Base-by-base conservation (phyloP, 2,888 invertebrate genomes). In the Petrophora chlorosata region DNA sequence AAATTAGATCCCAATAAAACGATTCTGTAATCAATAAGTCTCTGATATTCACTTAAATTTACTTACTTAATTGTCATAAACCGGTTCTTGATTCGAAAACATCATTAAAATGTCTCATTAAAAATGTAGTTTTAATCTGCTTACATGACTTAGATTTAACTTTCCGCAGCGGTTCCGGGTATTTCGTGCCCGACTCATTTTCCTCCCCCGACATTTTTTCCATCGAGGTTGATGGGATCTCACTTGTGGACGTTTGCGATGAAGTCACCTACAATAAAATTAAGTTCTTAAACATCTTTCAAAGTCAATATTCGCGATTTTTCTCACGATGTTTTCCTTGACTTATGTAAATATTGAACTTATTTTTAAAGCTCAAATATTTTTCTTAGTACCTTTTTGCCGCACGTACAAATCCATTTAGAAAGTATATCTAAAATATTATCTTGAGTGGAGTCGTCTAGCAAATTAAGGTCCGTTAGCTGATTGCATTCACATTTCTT, bases 311-410 rank as follows among this genome's bases (percentile, higher is more conserved):
- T n/a, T n/a, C n/a, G n/a, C n/a, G n/a, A n/a, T n/a, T n/a, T n/a
- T n/a, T n/a, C n/a, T n/a, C n/a, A n/a, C n/a, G n/a, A n/a, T n/a
- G n/a, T n/a, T n/a, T n/a, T n/a, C n/a, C 25, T 25, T 25, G 10
- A 25, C 9, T 22, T 7, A 30, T 5, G 19, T 14, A 15, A n/a
- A 19, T 17, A 10, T 23, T 23, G 1, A 14, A 9, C 3, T 28
- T 10, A 15, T 29, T 17, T 7, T 19, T 19, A 19, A 5, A 2
- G 19, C 19, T n/a, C n/a, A n/a, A n/a, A n/a, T n/a, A n/a, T n/a
- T n/a, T n/a, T n/a, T n/a, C n/a, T n/a, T n/a, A n/a, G n/a, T n/a
- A 88, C 89, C 79, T 81, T 87, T 75, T 79, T 89, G 4, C 84
- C 88, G 63, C 90, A 90, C 15, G 60, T 71, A 46, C 90, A 90